These are phyloP conservation scores for Acromyrmex heyeri DNA, from an alignment of 1,140 invertebrate species.

Conservation along the genomic window DNA sequence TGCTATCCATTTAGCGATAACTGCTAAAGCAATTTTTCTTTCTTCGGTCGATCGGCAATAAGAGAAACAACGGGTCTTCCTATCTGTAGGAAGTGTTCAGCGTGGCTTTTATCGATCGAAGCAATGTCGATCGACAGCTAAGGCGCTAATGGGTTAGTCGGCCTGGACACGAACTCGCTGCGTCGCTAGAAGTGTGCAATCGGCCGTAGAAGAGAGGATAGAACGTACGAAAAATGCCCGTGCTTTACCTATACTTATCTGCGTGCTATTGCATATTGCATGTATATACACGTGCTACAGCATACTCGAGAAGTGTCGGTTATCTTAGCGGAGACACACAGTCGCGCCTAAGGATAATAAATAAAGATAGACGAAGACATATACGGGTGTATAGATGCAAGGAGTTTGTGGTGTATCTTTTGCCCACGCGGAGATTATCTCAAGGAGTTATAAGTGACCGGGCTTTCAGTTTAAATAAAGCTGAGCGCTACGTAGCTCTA, in stretches of 20 bases:
- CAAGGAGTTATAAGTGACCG: conserved; percentile 82
- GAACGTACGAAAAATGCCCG: conserved; percentile 68
- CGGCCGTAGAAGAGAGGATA: conserved; percentile 52
- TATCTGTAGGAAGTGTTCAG: conserved; percentile 63
- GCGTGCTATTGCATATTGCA: not conserved
- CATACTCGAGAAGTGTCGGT: conserved; percentile 29
- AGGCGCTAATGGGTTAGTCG: conserved; percentile 76
- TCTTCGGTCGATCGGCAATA: conserved; percentile 27
- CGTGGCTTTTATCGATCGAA: conserved; percentile 75
- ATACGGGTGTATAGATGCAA: conserved; percentile 68
- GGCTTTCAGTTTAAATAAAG: conserved; percentile 82
- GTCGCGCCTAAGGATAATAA: conserved; percentile 82
- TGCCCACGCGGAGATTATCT: conserved; percentile 84
- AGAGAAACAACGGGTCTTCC: conserved; percentile 44
- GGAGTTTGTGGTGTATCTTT: conserved; percentile 68
- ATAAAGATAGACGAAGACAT: conserved; percentile 80
- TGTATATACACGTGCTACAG: conserved; percentile 11
- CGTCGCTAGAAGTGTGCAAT: conserved; percentile 30
- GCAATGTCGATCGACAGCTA: conserved; percentile 72
- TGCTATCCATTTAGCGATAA: conserved; percentile 56
- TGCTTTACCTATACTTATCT: conserved; percentile 15
- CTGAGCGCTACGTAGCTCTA: conserved; percentile 11
- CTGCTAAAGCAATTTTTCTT: conserved; percentile 49
- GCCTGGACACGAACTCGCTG: conserved; percentile 51
- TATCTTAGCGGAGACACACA: conserved; percentile 69